phyloP scores from a whole-genome alignment of 2,888 invertebrate genomes.

The Nemapogon koenigi region DNA sequence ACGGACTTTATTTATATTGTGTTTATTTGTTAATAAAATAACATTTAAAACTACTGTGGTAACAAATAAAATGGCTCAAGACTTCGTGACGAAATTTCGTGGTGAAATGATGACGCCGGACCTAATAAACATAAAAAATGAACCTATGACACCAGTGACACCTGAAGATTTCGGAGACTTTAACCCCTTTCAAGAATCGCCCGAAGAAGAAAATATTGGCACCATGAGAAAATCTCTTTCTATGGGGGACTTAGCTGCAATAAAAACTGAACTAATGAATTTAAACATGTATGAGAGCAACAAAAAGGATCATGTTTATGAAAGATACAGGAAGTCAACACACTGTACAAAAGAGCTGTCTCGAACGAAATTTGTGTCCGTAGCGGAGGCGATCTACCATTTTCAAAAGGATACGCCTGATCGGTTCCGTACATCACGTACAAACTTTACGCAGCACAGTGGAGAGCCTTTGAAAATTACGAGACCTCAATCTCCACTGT shows the following conservation, averaged over 20 bases:
- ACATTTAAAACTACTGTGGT: not conserved
- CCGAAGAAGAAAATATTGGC: constrained; percentile 27
- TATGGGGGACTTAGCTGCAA: constrained; percentile 38
- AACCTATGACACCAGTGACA: constrained; percentile 37
- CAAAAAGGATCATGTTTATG: constrained; percentile 23
- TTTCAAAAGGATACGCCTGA: constrained; percentile 66
- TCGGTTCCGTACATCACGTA: constrained; percentile 48
- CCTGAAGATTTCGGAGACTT: not conserved
- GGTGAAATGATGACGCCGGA: constrained; percentile 40
- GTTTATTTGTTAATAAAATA: not conserved
- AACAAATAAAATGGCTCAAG: constrained; percentile 33
- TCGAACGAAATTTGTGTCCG: constrained; percentile 57
- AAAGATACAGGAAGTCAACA: constrained; percentile 25
- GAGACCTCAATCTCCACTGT: constrained; percentile 57
- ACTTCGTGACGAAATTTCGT: constrained; percentile 40
- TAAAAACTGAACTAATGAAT: constrained; percentile 29
- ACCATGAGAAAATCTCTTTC: constrained; percentile 46
- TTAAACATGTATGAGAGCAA: constrained; percentile 23
- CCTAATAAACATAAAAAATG: constrained; percentile 36
- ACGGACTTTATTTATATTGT: not conserved
- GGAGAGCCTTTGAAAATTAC: constrained; percentile 35
- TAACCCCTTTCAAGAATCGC: no score
- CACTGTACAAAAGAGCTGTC: constrained; percentile 25
- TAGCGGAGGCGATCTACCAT: constrained; percentile 65
- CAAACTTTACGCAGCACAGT: constrained; percentile 10